Percentiles rank a stretch among this genome's conserved stretches.
phyloP scores from a whole-genome alignment of 2,888 invertebrate genomes.

The Cephus runcator region DNA sequence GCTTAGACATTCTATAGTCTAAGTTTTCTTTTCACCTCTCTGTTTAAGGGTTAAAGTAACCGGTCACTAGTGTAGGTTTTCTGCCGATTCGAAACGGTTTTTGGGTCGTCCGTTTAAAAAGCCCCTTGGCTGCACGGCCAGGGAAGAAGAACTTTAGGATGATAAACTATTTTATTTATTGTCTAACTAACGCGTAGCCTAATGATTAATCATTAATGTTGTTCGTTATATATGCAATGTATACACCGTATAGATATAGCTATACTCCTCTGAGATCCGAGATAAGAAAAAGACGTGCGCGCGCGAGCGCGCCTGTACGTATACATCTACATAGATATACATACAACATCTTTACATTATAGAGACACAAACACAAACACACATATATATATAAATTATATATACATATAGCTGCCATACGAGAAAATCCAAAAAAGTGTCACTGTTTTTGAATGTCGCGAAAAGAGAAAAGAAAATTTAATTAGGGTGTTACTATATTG shows the following conservation, averaged over 20 bases:
- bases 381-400: constrained; percentile 11
- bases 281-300: background rate
- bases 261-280: constrained; percentile 12
- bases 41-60: background rate
- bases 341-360: background rate
- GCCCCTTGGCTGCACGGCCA: background rate
- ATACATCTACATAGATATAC: constrained; percentile 17
- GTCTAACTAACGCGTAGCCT: constrained; percentile 52
- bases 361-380: background rate
- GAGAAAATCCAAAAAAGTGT: constrained; percentile 27
- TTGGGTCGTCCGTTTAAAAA: background rate
- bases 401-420: constrained; percentile 23
- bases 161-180: constrained; percentile 59
- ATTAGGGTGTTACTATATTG: constrained; percentile 17
- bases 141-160: background rate
- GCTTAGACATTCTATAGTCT: background rate
- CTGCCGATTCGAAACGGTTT: background rate
- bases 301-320: constrained; percentile 7
- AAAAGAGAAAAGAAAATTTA: constrained; percentile 18
- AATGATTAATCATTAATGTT: constrained; percentile 59
- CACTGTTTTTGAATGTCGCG: constrained; percentile 29
- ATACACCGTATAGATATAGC: constrained; percentile 35
- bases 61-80: background rate
- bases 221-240: constrained; percentile 45
- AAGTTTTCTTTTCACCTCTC: background rate